These are phyloP conservation scores for Phyllostomus discolor DNA, from an alignment of 2,113 vertebrate species.

Conservation along the genomic window DNA sequence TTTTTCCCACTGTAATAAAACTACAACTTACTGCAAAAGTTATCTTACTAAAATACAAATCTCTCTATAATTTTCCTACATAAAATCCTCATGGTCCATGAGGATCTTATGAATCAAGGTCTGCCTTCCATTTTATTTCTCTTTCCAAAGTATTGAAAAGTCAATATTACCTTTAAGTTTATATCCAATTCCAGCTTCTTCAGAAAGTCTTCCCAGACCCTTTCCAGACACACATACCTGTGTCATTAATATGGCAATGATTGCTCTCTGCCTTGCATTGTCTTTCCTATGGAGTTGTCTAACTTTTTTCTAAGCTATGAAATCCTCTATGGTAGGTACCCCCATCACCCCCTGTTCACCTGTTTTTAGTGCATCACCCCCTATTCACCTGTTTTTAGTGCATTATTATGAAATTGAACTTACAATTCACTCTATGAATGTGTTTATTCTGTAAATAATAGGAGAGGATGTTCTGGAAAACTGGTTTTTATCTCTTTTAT, in stretches of 20 bases:
- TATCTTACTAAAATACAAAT: not conserved
- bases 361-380: not conserved
- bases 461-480: not conserved
- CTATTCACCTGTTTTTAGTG: not conserved
- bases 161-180: not conserved
- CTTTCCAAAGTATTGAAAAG: not conserved
- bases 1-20: not conserved
- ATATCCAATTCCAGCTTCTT: not conserved
- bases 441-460: not conserved
- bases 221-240: not conserved
- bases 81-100: not conserved
- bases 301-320: not conserved
- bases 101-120: not conserved
- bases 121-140: not conserved
- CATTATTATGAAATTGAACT: not conserved
- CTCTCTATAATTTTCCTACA: not conserved
- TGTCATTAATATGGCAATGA: not conserved
- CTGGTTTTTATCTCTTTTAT: not conserved
- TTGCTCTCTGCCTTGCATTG: not conserved
- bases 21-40: not conserved
- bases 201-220: not conserved
- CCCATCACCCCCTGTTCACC: too few relatives aligned
- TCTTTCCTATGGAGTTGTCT: not conserved
- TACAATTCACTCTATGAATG: not conserved
- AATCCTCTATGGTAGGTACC: not conserved